Evolutionary conservation across 1,140 invertebrate genomes (phyloP), one percentile per base, ranked within the genome.

Genomic region (Drosophila nigrodunni): DNA sequence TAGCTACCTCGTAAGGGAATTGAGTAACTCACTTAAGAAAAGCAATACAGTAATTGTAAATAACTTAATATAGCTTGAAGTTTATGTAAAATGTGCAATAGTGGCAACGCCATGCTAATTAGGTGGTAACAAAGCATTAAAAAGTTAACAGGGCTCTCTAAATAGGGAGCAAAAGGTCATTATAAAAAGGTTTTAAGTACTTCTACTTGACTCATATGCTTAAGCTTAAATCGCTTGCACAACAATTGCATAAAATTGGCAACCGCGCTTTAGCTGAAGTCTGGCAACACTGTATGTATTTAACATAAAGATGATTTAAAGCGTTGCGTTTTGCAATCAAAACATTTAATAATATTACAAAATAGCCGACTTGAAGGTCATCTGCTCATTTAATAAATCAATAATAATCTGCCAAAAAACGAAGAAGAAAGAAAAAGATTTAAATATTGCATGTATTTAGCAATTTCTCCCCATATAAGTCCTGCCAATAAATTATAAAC

Each of bases 401-500:
- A 41, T 41, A 41, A 41, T 41, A 13, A 52, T 30, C 50, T 52
- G 21, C 21, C 21, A n/a, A 50, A 50, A 50, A 50, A 25, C 21
- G 52, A 13, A n/a, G 13, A 46, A 61, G 5, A 61, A 49, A 11
- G 5, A 61, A 49, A 11, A 21, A 5, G 13, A 18, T 15, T 60
- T 46, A 18, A 54, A 35, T 46, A 3, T 35, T 35, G 61, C 50
- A 37, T 44, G 49, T 62, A 68, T 50, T 59, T 72, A 50, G 44
- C 35, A 35, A 11, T 65, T 43, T 54, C 49, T 61, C 25, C 52
- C 59, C 77, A 70, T 81, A 77, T 70, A 80, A 62, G 77, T 81
- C 78, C 68, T 46, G 54, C n/a, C 55, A 60, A 60, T 67, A 46
- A 67, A 68, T 60, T 61, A 35, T 37, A 34, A 21, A 21, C 15